Conservation (phyloP, 2,888 invertebrate species). For the Agrochola circellaris region DNA sequence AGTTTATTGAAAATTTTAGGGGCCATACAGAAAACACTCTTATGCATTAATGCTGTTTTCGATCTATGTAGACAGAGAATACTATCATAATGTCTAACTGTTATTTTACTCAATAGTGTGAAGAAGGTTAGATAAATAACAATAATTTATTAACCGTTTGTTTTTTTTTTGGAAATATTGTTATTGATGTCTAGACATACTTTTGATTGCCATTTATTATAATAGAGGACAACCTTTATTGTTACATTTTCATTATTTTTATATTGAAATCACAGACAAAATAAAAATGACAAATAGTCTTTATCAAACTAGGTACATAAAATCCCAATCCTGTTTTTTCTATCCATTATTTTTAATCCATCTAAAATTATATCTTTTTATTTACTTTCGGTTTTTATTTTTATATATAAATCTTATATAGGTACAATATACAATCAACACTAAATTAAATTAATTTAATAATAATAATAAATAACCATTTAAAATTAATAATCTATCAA, state of each 20-base stretch:
- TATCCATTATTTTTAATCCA: no score
- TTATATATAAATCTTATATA: no score
- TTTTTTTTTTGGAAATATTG: not conserved
- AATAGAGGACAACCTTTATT: not conserved
- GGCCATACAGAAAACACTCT: no score
- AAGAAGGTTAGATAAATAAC: not conserved
- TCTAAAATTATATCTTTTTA: no score
- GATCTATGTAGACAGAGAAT: no score
- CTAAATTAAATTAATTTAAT: no score
- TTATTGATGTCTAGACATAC: not conserved
- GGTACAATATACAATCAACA: no score
- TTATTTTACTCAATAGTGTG: not conserved
- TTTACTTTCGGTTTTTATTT: no score
- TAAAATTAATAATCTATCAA: not conserved
- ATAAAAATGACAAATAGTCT: not conserved
- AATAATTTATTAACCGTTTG: not conserved
- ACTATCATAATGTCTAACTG: no score
- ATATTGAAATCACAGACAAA: not conserved
- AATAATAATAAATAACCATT: not conserved
- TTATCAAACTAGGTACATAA: not conserved
- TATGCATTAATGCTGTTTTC: no score
- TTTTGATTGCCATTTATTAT: not conserved
- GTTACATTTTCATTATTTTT: not conserved
- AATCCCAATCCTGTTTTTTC: not conserved
- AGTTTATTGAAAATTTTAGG: no score